These are phyloP conservation scores for Trochalopteron elliotii DNA, from an alignment of 2,113 vertebrate genomes.

Conservation along the genomic window DNA sequence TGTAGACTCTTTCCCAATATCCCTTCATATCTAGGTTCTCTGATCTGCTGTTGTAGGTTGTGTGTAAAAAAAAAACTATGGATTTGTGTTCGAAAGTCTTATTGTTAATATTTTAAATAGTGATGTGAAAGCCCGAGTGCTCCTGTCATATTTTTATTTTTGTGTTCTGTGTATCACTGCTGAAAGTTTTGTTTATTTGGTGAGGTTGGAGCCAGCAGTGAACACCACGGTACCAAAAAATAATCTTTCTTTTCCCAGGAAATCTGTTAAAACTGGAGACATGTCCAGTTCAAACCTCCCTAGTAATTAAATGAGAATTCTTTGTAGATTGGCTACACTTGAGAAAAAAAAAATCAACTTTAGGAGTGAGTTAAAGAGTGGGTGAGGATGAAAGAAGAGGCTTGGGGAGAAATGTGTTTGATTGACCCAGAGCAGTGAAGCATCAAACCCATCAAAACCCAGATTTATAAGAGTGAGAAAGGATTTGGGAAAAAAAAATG, in stretches of 20 bases:
- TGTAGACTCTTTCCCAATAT: conserved; percentile 24
- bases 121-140: conserved; percentile 25
- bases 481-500: background rate
- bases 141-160: background rate
- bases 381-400: background rate
- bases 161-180: conserved; percentile 10
- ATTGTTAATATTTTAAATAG: conserved; percentile 1
- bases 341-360: background rate
- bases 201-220: background rate
- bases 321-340: background rate
- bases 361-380: background rate
- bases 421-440: background rate
- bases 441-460: background rate
- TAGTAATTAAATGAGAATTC: background rate
- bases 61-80: background rate
- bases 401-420: background rate
- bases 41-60: background rate
- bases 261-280: background rate
- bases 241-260: background rate
- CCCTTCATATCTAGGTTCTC: conserved; percentile 4
- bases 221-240: background rate
- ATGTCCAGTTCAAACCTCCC: background rate
- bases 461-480: background rate
- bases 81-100: conserved; percentile 51
- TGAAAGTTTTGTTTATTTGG: background rate